Evolutionary conservation across 2,113 vertebrate species (phyloP).

Genomic region (Callocephalon fimbriatum): DNA sequence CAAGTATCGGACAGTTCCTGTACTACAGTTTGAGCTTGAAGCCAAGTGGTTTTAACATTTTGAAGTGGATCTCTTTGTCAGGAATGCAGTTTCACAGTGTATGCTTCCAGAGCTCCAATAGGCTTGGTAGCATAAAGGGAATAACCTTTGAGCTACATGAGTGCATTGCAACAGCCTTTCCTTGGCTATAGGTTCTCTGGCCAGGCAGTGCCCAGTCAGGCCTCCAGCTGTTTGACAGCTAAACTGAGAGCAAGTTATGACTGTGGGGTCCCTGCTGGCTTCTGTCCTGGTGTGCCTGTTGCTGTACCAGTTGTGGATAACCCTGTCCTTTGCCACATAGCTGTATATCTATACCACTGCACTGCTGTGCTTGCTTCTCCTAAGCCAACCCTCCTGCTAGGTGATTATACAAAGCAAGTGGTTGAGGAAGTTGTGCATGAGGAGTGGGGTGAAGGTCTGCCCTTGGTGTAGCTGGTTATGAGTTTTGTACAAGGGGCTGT

Average conservation of each 20-base stretch:
- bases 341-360: rapidly evolving
- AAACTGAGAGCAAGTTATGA: not conserved
- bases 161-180: not conserved
- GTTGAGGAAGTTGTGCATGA: not conserved
- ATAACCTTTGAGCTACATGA: not conserved
- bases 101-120: not conserved
- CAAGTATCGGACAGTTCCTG: not conserved
- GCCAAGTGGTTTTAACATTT: not conserved
- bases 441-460: not conserved
- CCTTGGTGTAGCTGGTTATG: rapidly evolving
- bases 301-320: not conserved
- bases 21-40: not conserved
- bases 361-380: not conserved
- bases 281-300: not conserved
- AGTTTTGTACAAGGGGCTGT: not conserved
- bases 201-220: not conserved
- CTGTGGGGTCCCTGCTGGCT: not conserved
- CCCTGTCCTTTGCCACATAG: not conserved
- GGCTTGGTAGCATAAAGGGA: not conserved
- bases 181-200: not conserved
- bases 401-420: not conserved
- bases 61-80: not conserved
- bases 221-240: not conserved
- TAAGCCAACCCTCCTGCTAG: not conserved
- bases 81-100: not conserved